Percentiles rank a stretch among this genome's conserved stretches.
Conservation (phyloP, 2,888 invertebrate species). For the Sarcophaga carnaria region DNA sequence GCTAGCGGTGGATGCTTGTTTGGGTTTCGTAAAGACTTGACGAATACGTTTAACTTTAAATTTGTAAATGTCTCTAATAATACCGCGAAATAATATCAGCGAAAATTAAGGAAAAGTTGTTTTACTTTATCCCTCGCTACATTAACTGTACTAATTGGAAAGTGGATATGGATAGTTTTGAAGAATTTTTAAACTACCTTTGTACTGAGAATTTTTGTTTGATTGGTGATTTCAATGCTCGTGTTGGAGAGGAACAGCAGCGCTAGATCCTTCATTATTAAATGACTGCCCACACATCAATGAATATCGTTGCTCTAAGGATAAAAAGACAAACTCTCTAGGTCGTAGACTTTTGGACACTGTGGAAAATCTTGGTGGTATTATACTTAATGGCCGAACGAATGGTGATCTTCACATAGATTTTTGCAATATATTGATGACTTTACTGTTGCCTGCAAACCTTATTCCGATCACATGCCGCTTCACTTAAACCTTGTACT, state of each 20-base stretch:
- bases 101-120: not conserved
- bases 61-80: constrained; percentile 8
- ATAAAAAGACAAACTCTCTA: not conserved
- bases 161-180: constrained; percentile 22
- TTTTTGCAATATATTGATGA: not conserved
- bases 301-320: not conserved
- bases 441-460: no score
- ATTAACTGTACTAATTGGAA: constrained; percentile 36
- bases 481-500: no score
- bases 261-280: constrained; percentile 8
- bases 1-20: constrained; percentile 33
- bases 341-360: constrained; percentile 14
- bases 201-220: constrained; percentile 16
- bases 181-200: constrained; percentile 12
- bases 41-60: constrained; percentile 4
- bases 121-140: constrained; percentile 28
- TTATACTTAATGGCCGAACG: constrained; percentile 28
- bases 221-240: constrained; percentile 39
- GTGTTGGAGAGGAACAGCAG: constrained; percentile 20
- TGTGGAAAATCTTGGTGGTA: constrained; percentile 18
- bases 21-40: constrained; percentile 13
- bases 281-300: not conserved
- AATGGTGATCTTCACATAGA: constrained; percentile 5
- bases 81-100: not conserved
- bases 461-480: no score